Evolutionary conservation across 2,888 invertebrate genomes (phyloP).

Genomic region (Syrista parreyssii): DNA sequence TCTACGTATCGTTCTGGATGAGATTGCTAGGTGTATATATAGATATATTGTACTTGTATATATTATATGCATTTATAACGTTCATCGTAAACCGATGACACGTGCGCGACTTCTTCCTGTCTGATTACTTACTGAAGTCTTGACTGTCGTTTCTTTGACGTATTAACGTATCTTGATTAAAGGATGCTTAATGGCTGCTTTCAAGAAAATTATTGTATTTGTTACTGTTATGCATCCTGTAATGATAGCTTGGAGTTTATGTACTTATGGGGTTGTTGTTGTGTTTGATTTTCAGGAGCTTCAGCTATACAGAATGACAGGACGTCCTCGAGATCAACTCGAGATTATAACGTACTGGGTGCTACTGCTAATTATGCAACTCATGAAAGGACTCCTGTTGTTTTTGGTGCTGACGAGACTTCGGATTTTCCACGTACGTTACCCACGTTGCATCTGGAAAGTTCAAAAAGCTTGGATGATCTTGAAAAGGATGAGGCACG

Average conservation of each 20-base stretch:
- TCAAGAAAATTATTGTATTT: neutral
- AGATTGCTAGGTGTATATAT: neutral
- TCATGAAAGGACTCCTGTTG: conserved; percentile 45
- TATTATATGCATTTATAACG: neutral
- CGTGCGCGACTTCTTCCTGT: neutral
- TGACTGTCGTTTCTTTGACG: neutral
- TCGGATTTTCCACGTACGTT: conserved; percentile 43
- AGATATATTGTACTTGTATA: neutral
- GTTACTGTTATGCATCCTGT: neutral
- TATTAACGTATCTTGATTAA: neutral
- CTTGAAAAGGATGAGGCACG: conserved; percentile 32
- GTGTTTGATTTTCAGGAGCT: conserved; percentile 40
- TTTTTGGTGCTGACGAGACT: conserved; percentile 27
- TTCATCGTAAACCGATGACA: neutral
- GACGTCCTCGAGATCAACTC: conserved; percentile 45
- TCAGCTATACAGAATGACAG: conserved; percentile 55
- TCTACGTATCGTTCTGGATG: neutral
- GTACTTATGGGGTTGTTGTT: neutral
- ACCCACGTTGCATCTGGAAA: conserved; percentile 45
- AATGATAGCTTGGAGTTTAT: neutral
- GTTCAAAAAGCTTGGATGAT: conserved; percentile 43
- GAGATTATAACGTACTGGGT: conserved; percentile 50
- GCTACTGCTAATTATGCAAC: conserved; percentile 45
- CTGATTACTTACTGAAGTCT: neutral
- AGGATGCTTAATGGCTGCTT: neutral